Conservation (phyloP, 1,140 invertebrate species). For the Cotesia glomerata region DNA sequence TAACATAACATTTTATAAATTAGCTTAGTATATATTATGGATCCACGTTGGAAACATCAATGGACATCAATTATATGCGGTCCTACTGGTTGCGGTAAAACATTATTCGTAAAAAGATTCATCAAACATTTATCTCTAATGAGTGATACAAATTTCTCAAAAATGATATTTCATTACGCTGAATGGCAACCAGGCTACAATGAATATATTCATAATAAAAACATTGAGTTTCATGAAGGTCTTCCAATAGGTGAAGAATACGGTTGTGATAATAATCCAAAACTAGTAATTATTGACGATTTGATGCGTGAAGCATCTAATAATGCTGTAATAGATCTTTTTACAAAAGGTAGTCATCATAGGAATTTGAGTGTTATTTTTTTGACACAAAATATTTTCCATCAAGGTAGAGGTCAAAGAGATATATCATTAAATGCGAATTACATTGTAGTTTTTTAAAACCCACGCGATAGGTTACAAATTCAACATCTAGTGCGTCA, state of each 20-base stretch:
- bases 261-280: background rate
- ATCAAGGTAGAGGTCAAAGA: constrained; percentile 48
- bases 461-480: constrained; percentile 54
- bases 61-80: background rate
- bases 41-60: background rate
- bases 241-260: background rate
- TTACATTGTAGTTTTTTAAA: constrained; percentile 49
- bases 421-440: constrained; percentile 51
- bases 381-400: constrained; percentile 56
- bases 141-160: too few species aligned
- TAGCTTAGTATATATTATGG: too few species aligned
- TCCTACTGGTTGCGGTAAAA: background rate
- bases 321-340: constrained; percentile 50
- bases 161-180: constrained; percentile 9
- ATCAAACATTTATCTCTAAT: background rate
- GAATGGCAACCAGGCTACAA: constrained; percentile 22
- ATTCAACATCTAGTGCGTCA: constrained; percentile 50
- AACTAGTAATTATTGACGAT: constrained; percentile 47
- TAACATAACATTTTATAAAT: too few species aligned
- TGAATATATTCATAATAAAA: constrained; percentile 25
- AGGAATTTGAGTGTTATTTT: constrained; percentile 50
- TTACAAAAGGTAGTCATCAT: constrained; percentile 55
- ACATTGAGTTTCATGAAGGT: background rate
- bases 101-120: background rate
- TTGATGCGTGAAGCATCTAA: constrained; percentile 52